Conservation (phyloP, 2,888 invertebrate genomes). For the Eutolmus rufibarbis region DNA sequence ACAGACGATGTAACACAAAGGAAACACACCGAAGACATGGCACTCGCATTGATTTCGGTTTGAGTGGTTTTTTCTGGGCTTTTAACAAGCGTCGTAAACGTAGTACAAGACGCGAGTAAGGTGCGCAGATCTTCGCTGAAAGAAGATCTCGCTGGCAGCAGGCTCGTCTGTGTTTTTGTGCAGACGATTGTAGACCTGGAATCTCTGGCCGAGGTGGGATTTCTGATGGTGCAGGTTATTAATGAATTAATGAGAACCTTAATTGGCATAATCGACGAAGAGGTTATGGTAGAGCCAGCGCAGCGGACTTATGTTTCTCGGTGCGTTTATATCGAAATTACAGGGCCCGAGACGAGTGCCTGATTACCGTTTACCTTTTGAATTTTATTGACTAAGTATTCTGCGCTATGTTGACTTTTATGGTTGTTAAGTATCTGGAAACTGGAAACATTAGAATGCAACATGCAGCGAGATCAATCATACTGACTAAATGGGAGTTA, state of each 20-base stretch:
- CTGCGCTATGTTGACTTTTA: background rate
- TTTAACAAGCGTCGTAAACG: constrained; percentile 27
- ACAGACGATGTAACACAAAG: constrained; percentile 13
- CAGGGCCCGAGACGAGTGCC: background rate
- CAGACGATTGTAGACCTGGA: background rate
- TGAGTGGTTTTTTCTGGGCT: background rate
- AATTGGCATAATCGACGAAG: background rate
- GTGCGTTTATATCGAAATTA: background rate
- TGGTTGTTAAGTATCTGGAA: background rate
- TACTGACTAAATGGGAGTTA: background rate
- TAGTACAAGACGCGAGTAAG: constrained; percentile 16
- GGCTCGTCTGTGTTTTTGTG: background rate
- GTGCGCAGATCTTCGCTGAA: background rate
- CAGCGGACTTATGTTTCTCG: background rate
- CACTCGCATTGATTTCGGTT: constrained; percentile 31
- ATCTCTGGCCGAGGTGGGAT: background rate
- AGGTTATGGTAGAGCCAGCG: background rate
- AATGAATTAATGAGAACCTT: background rate
- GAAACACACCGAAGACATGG: background rate
- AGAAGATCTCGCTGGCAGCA: background rate
- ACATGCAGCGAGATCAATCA: background rate
- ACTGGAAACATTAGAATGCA: background rate
- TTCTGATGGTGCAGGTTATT: background rate
- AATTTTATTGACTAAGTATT: background rate
- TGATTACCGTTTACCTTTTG: background rate